A percentile compares a stretch with the other conserved stretches of the same genome.
Evolutionary conservation across 2,113 vertebrate genomes (phyloP).

Genomic region (Callaeas wilsoni): DNA sequence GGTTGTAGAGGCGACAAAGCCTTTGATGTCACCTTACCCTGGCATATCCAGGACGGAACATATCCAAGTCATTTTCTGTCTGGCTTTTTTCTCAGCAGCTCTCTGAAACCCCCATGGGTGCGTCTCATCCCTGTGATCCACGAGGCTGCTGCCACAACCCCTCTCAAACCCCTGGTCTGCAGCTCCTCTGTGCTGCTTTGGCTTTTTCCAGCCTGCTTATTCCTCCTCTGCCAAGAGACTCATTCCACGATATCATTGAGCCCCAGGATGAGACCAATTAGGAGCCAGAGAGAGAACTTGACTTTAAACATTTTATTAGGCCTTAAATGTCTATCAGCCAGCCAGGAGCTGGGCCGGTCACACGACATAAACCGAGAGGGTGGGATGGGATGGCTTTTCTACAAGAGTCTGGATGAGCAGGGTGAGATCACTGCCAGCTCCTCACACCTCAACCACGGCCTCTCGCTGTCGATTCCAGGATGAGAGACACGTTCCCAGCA

Average conservation of each 20-base stretch:
- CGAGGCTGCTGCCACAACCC: neutral
- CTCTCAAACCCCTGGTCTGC: neutral
- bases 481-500: neutral
- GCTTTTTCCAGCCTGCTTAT: neutral
- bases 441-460: neutral
- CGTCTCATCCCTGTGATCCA: neutral
- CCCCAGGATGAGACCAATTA: neutral
- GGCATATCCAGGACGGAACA: rapidly evolving
- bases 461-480: neutral
- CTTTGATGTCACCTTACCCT: neutral
- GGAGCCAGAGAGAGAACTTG: neutral
- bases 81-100: neutral
- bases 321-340: constrained; percentile 52
- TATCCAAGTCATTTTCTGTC: rapidly evolving
- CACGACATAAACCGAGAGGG: neutral
- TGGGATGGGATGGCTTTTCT: neutral
- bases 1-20: neutral
- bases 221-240: neutral
- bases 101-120: neutral
- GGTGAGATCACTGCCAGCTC: neutral
- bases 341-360: neutral
- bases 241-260: neutral
- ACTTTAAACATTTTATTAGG: constrained; percentile 61
- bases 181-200: rapidly evolving
- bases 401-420: neutral